Percentiles rank a stretch among this genome's conserved stretches.
Conservation (phyloP, 2,797 vertebrate species). For the Ptychadena robeensis region DNA sequence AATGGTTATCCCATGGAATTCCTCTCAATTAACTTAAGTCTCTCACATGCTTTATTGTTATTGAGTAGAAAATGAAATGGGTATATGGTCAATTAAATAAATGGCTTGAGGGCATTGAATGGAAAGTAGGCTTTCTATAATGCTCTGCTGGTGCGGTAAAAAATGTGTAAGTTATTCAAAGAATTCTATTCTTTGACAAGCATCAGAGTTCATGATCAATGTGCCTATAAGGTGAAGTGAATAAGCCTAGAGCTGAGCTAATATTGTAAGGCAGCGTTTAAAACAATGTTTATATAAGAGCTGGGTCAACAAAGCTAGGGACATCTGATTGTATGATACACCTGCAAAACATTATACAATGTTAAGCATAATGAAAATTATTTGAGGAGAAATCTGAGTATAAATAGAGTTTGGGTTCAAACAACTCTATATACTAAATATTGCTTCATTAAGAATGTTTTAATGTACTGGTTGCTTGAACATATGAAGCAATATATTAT, state of each 20-base stretch:
- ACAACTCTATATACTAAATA: not conserved
- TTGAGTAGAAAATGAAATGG: slow-evolving; percentile 45
- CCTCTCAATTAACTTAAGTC: slow-evolving; percentile 36
- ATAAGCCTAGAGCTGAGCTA: slow-evolving; percentile 34
- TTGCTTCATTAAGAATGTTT: not conserved
- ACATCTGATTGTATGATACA: slow-evolving; percentile 8
- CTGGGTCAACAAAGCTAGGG: slow-evolving; percentile 2
- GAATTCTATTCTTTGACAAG: slow-evolving; percentile 42
- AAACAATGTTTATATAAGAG: slow-evolving; percentile 36
- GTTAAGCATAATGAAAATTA: not conserved
- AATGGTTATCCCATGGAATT: slow-evolving; percentile 19
- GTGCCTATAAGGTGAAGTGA: slow-evolving; percentile 26
- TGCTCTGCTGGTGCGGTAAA: slow-evolving; percentile 19
- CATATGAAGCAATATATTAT: too few relatives aligned
- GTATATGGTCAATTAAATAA: slow-evolving; percentile 56
- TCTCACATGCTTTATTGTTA: slow-evolving; percentile 35
- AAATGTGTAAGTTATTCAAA: slow-evolving; percentile 53
- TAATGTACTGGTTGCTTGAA: not conserved
- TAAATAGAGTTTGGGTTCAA: not conserved
- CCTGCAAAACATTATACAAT: not conserved
- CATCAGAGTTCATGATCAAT: slow-evolving; percentile 48
- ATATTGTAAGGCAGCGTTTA: slow-evolving; percentile 39
- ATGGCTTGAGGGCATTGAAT: slow-evolving; percentile 31
- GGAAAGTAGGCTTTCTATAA: slow-evolving; percentile 31
- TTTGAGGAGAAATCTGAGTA: not conserved